Evolutionary conservation across 2,797 vertebrate species (phyloP).

Genomic region (Crossoptilon crossoptilon): DNA sequence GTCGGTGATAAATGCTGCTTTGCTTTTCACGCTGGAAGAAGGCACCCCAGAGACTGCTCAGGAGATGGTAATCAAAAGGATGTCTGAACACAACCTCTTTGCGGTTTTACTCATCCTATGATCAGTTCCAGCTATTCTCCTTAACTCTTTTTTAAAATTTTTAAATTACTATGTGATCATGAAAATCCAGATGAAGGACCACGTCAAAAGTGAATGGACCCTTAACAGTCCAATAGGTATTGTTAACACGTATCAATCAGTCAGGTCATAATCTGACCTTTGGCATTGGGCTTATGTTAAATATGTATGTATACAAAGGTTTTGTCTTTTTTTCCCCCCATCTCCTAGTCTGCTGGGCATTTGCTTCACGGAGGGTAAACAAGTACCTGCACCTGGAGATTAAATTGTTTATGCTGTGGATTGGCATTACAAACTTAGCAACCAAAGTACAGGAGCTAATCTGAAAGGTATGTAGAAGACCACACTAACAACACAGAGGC

Average conservation of each 20-base stretch:
- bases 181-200: neutral
- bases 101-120: neutral
- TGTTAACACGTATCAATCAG: neutral
- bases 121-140: neutral
- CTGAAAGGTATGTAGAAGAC: neutral
- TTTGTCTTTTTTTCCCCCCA: neutral
- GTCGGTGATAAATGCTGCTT: neutral
- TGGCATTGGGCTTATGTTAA: neutral
- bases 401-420: conserved; percentile 37
- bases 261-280: neutral
- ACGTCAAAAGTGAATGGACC: fast-evolving
- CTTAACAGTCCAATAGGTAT: neutral
- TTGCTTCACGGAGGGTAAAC: neutral
- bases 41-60: neutral
- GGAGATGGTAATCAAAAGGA: neutral
- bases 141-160: neutral
- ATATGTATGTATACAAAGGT: too few relatives aligned
- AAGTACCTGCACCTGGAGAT: neutral
- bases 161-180: neutral
- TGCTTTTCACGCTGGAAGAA: neutral
- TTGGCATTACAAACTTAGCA: conserved; percentile 42
- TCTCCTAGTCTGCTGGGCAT: neutral
- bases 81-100: neutral
- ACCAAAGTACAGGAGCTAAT: conserved; percentile 34
- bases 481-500: neutral